Evolutionary conservation across 2,888 invertebrate species (phyloP), one percentile per base, ranked within the genome.

Genomic region (Platycnemis pennipes): DNA sequence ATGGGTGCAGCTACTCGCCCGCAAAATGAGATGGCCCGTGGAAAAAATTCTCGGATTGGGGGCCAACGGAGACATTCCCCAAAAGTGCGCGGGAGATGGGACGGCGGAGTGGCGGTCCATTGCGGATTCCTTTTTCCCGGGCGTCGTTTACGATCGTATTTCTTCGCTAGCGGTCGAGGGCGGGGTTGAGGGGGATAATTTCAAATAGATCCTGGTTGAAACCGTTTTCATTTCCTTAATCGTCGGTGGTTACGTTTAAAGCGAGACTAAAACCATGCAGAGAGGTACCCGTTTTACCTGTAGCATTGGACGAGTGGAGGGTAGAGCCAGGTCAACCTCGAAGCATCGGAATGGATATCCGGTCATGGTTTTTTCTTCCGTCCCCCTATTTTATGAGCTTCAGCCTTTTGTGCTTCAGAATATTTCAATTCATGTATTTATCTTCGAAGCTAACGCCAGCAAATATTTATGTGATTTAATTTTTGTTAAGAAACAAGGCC

Each of bases 11-110:
- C 89, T 56, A 89, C 89, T 56, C 89, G 89, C 42, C 56, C 89
- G 53, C 89, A 11, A 89, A 89, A 89, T 89, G 89, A 89, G 89
- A 89, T 89, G 89, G 88, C 22, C 37, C 89, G 89, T 89, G 89
- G 63, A 88, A 88, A n/a, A 37, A 46, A 13, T 89, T 89, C 56
- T 89, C 56, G 56, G 56, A n/a, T 1, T 42, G 56, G 56, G 89
- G 56, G 42, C 53, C 19, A 53, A 53, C 56, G 56, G 89, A 26
- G 89, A 89, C 89, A 56, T 56, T 63, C 56, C 88, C 56, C 53
- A 89, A 89, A 56, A 89, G 89, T 56, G 56, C 31, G 56, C 56
- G 63, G 89, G 53, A 53, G 26, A 63, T 89, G 53, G 42, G 63
- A 91, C 16, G 77, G 42, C 37, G 91, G 42, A 22, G 8, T 63